Evolutionary conservation across 2,888 invertebrate genomes (phyloP), one percentile per base, ranked within the genome.

Genomic region (Synanthedon andrenaeformis): DNA sequence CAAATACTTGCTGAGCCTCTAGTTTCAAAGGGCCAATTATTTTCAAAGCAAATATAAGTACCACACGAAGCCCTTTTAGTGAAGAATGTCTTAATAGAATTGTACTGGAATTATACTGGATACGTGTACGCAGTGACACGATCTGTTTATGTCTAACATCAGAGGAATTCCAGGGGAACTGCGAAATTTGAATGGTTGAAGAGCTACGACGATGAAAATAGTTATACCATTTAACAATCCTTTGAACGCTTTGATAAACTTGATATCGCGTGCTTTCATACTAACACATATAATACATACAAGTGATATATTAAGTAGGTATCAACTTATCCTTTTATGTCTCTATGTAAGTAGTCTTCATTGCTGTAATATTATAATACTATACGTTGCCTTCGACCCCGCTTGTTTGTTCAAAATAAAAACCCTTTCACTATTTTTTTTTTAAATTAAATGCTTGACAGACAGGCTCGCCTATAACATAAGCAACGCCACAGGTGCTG

Each of bases 101-200:
- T 64, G n/a, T n/a, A n/a, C n/a, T n/a, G n/a, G n/a, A n/a, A n/a
- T n/a, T n/a, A n/a, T n/a, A n/a, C 62, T 62, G 65, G 59, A 64
- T 66, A 61, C 70, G 70, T 70, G 68, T 63, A 58, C 67, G 64
- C 42, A 52, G 13, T 45, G 14, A 13, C 45, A 45, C 45, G 45
- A 45, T 45, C 45, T 45, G 45, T 45, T 45, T 62, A 59, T 59
- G 57, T 59, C 59, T 52, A 59, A 74, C 69, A 68, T 76, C 72
- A 76, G 58, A 77, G 63, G 58, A 59, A 78, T 80, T 77, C 77
- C 74, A 52, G 14, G 55, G 55, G 56, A 65, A 64, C 64, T 62
- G 59, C 58, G 59, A 72, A 71, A 70, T 74, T 69, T 64, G 58
- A 68, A 69, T 65, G 66, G 67, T 64, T 62, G 62, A 13, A 14